These are phyloP conservation scores for Caiman crocodilus DNA, from an alignment of 2,797 vertebrate species.

Conservation along the genomic window DNA sequence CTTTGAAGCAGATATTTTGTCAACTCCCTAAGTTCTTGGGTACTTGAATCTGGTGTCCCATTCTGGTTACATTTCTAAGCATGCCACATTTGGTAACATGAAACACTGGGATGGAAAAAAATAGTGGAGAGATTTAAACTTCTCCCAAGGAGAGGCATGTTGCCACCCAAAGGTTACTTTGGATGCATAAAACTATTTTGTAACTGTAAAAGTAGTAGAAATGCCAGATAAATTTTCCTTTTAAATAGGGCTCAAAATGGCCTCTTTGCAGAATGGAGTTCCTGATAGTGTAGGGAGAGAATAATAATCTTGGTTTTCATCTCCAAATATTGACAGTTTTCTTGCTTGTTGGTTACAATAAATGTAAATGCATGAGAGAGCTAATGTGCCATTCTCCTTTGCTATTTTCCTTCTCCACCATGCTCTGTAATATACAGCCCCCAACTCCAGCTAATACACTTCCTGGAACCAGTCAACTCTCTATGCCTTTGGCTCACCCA, in stretches of 20 bases:
- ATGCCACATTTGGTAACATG: neutral
- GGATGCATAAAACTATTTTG: conserved; percentile 17
- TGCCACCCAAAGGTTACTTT: neutral
- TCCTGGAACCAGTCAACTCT: too few species aligned
- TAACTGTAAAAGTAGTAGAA: neutral
- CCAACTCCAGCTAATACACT: too few species aligned
- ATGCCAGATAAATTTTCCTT: conserved; percentile 25
- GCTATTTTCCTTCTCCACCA: too few species aligned
- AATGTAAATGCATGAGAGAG: too few species aligned
- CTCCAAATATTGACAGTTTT: too few species aligned
- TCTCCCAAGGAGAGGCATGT: neutral
- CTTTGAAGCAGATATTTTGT: neutral
- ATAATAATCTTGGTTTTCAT: too few species aligned
- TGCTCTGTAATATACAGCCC: too few species aligned
- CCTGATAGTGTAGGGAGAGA: too few species aligned
- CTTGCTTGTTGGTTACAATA: too few species aligned
- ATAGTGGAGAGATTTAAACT: neutral
- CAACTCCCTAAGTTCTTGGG: neutral
- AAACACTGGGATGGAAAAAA: conserved; percentile 12
- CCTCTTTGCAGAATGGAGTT: too few species aligned
- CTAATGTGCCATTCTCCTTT: too few species aligned
- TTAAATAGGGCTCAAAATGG: conserved; percentile 21
- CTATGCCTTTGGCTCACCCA: too few species aligned
- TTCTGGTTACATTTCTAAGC: conserved; percentile 5
- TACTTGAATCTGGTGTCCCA: neutral